Evolutionary conservation across 2,888 invertebrate genomes (phyloP).

Genomic region (Cheilosia vernalis): DNA sequence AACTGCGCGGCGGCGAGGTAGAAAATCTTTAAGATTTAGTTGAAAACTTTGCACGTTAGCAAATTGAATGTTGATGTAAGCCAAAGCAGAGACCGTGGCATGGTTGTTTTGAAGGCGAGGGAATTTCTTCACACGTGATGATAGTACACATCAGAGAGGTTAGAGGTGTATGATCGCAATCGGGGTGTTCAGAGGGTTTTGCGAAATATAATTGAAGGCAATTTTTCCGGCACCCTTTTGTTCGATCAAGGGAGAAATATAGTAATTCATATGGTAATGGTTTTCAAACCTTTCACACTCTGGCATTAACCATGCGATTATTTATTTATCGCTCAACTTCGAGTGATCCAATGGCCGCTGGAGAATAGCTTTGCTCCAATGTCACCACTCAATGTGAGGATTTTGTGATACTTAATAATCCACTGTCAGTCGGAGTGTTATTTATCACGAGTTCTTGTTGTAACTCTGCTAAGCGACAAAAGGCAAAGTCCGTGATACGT

Average conservation of each 20-base stretch:
- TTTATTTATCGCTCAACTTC: background rate
- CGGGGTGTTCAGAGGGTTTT: background rate
- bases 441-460: background rate
- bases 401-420: background rate
- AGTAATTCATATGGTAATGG: no score
- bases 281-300: no score
- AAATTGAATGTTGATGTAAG: slow-evolving; percentile 58
- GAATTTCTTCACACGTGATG: slow-evolving; percentile 22
- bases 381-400: background rate
- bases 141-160: slow-evolving; percentile 3
- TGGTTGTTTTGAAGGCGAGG: slow-evolving; percentile 10
- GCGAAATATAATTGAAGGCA: background rate
- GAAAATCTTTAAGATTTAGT: slow-evolving; percentile 37
- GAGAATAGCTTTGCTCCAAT: background rate
- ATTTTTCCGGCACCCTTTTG: background rate
- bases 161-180: slow-evolving; percentile 31
- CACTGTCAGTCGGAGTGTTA: background rate
- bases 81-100: slow-evolving; percentile 13
- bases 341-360: background rate
- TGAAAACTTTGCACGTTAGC: slow-evolving; percentile 19
- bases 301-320: background rate
- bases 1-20: slow-evolving; percentile 28
- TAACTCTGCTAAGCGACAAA: no score
- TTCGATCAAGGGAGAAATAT: no score
- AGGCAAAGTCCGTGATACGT: no score